These are phyloP conservation scores for Sinhomidia bicolor DNA, from an alignment of 2,888 invertebrate genomes.

Conservation along the genomic window DNA sequence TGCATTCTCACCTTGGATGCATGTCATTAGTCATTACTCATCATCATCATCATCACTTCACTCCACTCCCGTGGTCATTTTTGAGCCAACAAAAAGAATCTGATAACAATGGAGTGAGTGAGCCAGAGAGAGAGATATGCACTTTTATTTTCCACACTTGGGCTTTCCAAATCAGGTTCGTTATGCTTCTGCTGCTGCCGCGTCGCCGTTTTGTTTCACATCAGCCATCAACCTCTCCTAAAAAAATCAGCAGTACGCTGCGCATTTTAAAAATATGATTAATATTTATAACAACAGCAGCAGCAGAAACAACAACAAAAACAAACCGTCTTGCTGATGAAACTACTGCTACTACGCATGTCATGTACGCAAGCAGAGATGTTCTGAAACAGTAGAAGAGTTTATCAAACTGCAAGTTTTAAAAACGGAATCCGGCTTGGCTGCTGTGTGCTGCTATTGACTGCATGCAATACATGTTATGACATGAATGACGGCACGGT, in stretches of 20 bases:
- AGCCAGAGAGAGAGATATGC: neutral
- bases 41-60: neutral
- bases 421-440: neutral
- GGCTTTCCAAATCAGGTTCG: slow-evolving; percentile 13
- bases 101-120: neutral
- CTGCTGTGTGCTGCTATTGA: no score
- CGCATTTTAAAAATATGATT: neutral
- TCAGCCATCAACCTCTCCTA: slow-evolving; percentile 25
- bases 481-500: neutral
- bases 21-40: slow-evolving; percentile 26
- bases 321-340: neutral
- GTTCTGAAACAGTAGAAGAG: neutral
- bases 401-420: neutral
- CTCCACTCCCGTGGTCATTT: neutral
- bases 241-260: neutral
- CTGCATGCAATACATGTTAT: neutral
- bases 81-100: neutral
- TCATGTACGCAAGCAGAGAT: neutral
- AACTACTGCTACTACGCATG: neutral
- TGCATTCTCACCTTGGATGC: slow-evolving; percentile 10
- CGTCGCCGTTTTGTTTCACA: neutral
- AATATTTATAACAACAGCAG: neutral
- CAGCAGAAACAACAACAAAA: neutral
- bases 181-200: neutral
- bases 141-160: slow-evolving; percentile 1